phyloP scores from a whole-genome alignment of 2,113 vertebrate genomes.

The Argyrosomus japonicus region DNA sequence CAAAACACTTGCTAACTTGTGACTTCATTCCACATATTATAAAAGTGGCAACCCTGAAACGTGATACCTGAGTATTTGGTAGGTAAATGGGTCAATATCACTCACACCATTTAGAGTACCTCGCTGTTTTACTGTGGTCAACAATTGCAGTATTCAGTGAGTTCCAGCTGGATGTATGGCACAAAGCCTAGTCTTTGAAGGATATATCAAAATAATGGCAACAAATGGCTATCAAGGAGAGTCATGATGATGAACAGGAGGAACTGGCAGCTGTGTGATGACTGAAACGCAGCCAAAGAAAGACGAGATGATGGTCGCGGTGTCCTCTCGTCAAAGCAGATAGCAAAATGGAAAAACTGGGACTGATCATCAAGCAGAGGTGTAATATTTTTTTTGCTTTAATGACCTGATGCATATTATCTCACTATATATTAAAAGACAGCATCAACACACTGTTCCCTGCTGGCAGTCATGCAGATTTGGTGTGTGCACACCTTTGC shows the following conservation, averaged over 20 bases:
- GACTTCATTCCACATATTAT: not conserved
- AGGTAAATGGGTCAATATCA: not conserved
- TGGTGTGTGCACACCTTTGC: not conserved
- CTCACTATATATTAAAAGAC: conserved; percentile 2
- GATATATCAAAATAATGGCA: conserved; percentile 7
- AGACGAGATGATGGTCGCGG: not conserved
- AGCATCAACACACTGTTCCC: conserved; percentile 16
- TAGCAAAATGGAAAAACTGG: conserved; percentile 13
- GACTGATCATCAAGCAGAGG: conserved; percentile 43
- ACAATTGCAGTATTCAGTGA: not conserved
- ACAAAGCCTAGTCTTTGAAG: not conserved
- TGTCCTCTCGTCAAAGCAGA: conserved; percentile 17
- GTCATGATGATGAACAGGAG: conserved; percentile 20
- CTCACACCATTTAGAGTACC: not conserved
- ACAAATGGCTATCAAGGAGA: not conserved
- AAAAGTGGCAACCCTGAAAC: not conserved
- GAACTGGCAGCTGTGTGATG: not conserved
- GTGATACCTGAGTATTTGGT: not conserved
- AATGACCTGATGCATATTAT: conserved; percentile 28
- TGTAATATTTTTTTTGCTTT: conserved; percentile 33
- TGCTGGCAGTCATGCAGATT: conserved; percentile 29
- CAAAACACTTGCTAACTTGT: not conserved
- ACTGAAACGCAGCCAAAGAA: conserved; percentile 29
- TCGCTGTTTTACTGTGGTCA: not conserved
- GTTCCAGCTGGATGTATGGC: not conserved